phyloP scores from a whole-genome alignment of 2,888 invertebrate genomes.

The Drosophila eohydei region DNA sequence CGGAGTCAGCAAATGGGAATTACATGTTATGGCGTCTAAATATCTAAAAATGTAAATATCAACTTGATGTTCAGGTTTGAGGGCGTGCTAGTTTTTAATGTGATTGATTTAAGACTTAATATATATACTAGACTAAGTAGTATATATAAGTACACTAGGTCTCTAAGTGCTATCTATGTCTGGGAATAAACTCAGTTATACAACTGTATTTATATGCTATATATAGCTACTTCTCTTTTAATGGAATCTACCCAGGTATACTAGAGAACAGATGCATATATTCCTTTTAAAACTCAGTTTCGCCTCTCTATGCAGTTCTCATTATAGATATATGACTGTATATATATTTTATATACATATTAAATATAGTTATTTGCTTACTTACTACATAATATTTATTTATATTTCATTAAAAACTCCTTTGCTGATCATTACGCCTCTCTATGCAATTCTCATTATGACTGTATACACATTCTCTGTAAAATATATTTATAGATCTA shows the following conservation, averaged over 20 bases:
- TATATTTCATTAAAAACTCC: not conserved
- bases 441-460: not conserved
- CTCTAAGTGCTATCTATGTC: not conserved
- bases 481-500: not conserved
- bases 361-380: not conserved
- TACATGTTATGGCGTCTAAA: constrained; percentile 21
- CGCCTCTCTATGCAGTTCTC: not conserved
- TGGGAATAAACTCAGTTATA: not conserved
- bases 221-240: not conserved
- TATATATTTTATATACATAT: not conserved
- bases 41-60: constrained; percentile 17
- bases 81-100: constrained; percentile 26
- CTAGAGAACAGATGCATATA: not conserved
- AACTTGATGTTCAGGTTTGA: constrained; percentile 22
- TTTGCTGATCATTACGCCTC: not conserved
- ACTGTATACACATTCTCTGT: not conserved
- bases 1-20: constrained; percentile 37
- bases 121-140: not conserved
- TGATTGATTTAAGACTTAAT: constrained; percentile 7
- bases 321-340: not conserved
- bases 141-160: not conserved
- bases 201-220: not conserved
- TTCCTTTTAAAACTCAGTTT: not conserved
- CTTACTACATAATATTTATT: not conserved
- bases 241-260: not conserved